Base-by-base conservation (phyloP, 1,140 invertebrate genomes). In the Cydia splendana region DNA sequence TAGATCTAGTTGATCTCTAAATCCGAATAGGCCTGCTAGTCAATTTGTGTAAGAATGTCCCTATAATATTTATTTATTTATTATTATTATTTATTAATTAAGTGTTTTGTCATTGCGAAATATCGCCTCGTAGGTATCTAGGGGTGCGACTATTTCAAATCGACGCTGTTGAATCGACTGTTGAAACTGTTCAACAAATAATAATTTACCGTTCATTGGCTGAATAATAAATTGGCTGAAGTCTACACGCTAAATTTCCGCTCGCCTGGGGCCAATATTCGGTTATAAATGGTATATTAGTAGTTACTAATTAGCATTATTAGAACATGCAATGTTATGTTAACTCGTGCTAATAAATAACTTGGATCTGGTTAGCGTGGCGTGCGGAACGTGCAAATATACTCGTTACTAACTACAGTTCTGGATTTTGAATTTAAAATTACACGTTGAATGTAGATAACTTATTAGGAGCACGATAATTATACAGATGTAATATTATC, bases 221-320 rank as follows among this genome's bases (percentile, higher is more conserved):
- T 71, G 34, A 71, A 38, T n/a, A n/a, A n/a, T n/a, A n/a, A n/a
- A 71, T 71, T 67, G 34, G 67, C 67, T 71, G 34, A 71, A 38
- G 67, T 71, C 67, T 71, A 71, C 67, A 71, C 67, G 67, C 67
- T 13, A 71, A 71, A 38, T 71, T 71, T 42, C 67, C n/a, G n/a
- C 30, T 38, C 67, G 67, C 67, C 67, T 38, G 67, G 34, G 67
- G 67, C 30, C 30, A 71, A 71, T 71, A 71, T 71, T 71, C 67
- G 67, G 67, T 71, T 71, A 71, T 71, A 71, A 71, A 71, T 71
- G 67, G 67, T 71, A 45, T 71, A 71, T 71, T 71, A 71, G 67
- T 71, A 71, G 67, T 71, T 71, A 45, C 67, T 71, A 71, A 71
- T 71, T 71, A 71, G 67, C 67, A 71, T 71, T 71, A 71, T 71